Evolutionary conservation across 1,140 invertebrate genomes (phyloP).

Genomic region (Platyura marginata): DNA sequence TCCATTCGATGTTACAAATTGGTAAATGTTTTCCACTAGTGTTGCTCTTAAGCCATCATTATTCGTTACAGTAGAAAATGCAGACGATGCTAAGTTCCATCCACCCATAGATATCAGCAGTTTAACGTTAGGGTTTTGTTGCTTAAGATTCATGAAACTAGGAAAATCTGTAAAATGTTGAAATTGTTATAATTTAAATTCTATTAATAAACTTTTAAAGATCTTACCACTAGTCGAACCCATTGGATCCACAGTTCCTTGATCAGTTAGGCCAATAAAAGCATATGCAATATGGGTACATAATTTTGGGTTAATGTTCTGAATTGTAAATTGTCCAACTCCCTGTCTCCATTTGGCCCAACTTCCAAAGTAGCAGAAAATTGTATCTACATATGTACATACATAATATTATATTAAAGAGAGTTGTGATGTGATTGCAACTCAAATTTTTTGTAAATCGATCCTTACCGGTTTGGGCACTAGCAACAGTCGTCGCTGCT

Average conservation of each 20-base stretch:
- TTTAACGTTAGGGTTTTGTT: slow-evolving; percentile 39
- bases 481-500: no score
- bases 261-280: slow-evolving; percentile 34
- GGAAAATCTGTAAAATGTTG: slow-evolving; percentile 30
- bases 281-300: slow-evolving; percentile 50
- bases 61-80: slow-evolving; percentile 29
- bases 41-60: slow-evolving; percentile 27
- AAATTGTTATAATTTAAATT: neutral
- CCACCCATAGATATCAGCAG: slow-evolving; percentile 51
- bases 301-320: slow-evolving; percentile 37
- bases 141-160: slow-evolving; percentile 32
- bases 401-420: no score
- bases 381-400: no score
- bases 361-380: slow-evolving; percentile 45
- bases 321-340: slow-evolving; percentile 36
- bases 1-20: slow-evolving; percentile 31
- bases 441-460: no score
- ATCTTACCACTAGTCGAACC: slow-evolving; percentile 25
- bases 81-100: slow-evolving; percentile 43
- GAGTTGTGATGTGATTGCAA: no score
- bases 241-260: slow-evolving; percentile 26
- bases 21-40: slow-evolving; percentile 34
- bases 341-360: slow-evolving; percentile 44
- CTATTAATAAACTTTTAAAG: neutral
- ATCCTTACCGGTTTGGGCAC: no score